A percentile compares a stretch with the other conserved stretches of the same genome.
phyloP scores from a whole-genome alignment of 2,888 invertebrate genomes.

The Deilephila porcellus region DNA sequence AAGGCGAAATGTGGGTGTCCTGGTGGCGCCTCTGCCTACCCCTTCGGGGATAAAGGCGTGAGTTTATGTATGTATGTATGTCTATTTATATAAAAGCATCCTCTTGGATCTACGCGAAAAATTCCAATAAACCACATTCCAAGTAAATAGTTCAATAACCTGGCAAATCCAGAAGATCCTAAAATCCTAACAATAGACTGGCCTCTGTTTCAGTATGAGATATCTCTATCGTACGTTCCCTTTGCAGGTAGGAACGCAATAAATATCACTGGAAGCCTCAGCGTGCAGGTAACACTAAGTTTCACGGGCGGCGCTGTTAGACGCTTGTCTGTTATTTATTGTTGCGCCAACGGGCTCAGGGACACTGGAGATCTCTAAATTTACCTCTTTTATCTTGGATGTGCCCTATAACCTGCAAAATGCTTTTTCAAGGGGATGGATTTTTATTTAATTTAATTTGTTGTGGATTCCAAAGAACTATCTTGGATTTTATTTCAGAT shows the following conservation, averaged over 20 bases:
- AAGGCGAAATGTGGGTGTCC: no score
- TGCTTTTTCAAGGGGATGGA: no score
- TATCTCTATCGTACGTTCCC: background rate
- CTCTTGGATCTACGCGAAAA: background rate
- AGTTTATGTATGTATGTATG: no score
- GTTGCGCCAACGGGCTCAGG: slow-evolving; percentile 1
- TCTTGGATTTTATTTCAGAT: no score
- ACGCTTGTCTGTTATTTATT: slow-evolving; percentile 17
- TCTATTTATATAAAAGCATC: background rate
- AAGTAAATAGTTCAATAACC: background rate
- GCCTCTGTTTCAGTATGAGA: background rate
- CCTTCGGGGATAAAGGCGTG: no score
- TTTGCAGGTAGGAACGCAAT: background rate
- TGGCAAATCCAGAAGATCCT: slow-evolving; percentile 3
- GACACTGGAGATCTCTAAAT: slow-evolving; percentile 17
- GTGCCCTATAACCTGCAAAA: background rate
- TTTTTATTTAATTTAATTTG: no score
- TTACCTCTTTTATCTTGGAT: slow-evolving; percentile 13
- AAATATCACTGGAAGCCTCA: slow-evolving; percentile 6
- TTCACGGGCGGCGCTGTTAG: slow-evolving; percentile 14
- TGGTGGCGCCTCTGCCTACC: no score
- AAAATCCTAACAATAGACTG: slow-evolving; percentile 6
- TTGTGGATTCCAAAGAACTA: no score
- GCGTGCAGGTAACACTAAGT: slow-evolving; percentile 19
- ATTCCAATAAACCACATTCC: background rate